Percentiles rank a stretch among this genome's conserved stretches.
These are phyloP conservation scores for Brachyptera putata DNA, from an alignment of 2,888 invertebrate genomes.

Conservation along the genomic window DNA sequence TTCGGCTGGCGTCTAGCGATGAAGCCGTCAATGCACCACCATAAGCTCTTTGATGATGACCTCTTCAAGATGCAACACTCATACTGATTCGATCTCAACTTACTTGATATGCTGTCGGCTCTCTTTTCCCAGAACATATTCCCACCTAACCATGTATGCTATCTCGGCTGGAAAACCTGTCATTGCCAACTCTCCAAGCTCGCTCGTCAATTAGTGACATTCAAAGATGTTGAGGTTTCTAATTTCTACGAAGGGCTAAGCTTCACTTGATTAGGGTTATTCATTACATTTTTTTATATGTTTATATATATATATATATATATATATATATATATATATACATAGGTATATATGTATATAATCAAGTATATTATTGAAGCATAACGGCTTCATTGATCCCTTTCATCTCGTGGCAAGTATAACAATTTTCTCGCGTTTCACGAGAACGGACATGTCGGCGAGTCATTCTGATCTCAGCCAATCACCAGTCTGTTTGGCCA, in stretches of 20 bases:
- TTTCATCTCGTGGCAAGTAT: constrained; percentile 4
- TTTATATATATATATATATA: too few relatives aligned
- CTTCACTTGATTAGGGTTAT: constrained; percentile 2
- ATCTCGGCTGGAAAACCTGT: too few relatives aligned
- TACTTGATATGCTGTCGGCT: constrained; percentile 4
- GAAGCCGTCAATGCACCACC: constrained; percentile 8
- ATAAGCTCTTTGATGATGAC: too few relatives aligned
- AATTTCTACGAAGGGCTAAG: constrained; percentile 2
- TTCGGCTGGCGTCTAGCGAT: too few relatives aligned
- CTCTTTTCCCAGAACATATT: neutral
- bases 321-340: too few relatives aligned
- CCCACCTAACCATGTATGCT: too few relatives aligned
- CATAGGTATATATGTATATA: too few relatives aligned
- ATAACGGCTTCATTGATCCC: constrained; percentile 10
- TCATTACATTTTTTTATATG: neutral
- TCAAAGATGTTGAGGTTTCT: neutral
- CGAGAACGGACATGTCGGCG: constrained; percentile 5
- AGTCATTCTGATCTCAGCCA: constrained; percentile 1
- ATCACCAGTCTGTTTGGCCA: constrained; percentile 3
- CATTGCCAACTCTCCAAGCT: neutral
- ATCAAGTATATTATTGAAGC: constrained; percentile 11
- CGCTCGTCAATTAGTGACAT: constrained; percentile 9
- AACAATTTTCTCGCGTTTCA: too few relatives aligned
- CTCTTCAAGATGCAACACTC: neutral
- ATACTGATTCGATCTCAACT: constrained; percentile 9